Evolutionary conservation across 2,113 vertebrate genomes (phyloP).

Genomic region (Numenius arquata): DNA sequence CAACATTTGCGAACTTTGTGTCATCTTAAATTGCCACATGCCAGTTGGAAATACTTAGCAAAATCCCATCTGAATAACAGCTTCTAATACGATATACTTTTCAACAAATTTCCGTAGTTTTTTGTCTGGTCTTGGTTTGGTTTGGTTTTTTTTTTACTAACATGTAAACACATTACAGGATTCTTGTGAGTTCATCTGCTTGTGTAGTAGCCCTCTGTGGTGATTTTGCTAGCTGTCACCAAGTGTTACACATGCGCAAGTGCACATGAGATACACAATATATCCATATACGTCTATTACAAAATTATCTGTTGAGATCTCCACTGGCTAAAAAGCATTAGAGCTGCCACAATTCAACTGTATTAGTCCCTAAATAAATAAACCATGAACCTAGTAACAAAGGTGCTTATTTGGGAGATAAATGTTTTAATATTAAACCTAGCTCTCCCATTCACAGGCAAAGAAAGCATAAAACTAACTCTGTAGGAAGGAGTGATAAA

Average conservation of each 20-base stretch:
- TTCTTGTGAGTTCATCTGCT: neutral
- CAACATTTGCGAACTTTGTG: neutral
- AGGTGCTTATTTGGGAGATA: neutral
- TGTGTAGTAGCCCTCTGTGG: neutral
- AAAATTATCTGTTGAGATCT: neutral
- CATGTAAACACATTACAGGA: neutral
- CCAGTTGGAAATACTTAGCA: neutral
- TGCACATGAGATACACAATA: no score
- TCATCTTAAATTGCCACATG: neutral
- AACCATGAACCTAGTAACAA: neutral
- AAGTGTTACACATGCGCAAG: fast-evolving
- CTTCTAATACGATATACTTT: neutral
- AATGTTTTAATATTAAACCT: neutral
- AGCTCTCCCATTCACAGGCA: neutral
- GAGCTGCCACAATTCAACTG: neutral
- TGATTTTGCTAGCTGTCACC: neutral
- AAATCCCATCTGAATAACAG: neutral
- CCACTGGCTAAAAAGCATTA: neutral
- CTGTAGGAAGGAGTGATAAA: neutral
- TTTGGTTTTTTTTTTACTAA: neutral
- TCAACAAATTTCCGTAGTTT: neutral
- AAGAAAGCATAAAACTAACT: neutral
- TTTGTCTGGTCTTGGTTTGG: neutral
- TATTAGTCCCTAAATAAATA: neutral
- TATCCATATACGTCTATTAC: neutral